Evolutionary conservation across 2,113 vertebrate species (phyloP).

Genomic region (Procapra przewalskii): DNA sequence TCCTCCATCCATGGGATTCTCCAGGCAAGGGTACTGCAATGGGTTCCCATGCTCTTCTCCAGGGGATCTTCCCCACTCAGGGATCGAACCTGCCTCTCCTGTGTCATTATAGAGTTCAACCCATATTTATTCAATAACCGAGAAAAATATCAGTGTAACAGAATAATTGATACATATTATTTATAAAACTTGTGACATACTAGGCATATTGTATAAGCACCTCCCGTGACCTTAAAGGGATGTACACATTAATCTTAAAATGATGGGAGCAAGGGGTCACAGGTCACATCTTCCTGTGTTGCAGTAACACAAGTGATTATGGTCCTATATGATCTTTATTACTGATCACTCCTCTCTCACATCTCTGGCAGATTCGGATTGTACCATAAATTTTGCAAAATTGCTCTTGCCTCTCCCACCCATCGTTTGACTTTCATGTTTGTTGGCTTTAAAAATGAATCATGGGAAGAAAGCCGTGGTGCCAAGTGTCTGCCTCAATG

Average conservation of each 20-base stretch:
- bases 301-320: neutral
- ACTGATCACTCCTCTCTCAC: neutral
- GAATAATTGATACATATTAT: neutral
- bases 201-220: neutral
- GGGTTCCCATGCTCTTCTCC: neutral
- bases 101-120: neutral
- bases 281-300: neutral
- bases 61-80: neutral
- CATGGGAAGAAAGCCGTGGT: neutral
- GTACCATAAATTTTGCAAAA: slow-evolving; percentile 37
- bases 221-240: neutral
- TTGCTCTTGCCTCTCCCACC: slow-evolving; percentile 21
- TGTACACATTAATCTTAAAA: neutral
- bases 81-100: neutral
- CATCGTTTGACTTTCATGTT: slow-evolving; percentile 55
- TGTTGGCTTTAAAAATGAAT: slow-evolving; percentile 45
- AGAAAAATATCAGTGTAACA: neutral
- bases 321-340: neutral
- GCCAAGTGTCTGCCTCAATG: slow-evolving; percentile 39
- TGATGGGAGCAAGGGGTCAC: neutral
- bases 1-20: neutral
- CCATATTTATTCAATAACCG: neutral
- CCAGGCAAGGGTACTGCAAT: neutral
- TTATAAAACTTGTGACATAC: neutral
- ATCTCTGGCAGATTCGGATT: slow-evolving; percentile 15